phyloP scores from a whole-genome alignment of 2,888 invertebrate species.

The Pachydiplax longipennis region DNA sequence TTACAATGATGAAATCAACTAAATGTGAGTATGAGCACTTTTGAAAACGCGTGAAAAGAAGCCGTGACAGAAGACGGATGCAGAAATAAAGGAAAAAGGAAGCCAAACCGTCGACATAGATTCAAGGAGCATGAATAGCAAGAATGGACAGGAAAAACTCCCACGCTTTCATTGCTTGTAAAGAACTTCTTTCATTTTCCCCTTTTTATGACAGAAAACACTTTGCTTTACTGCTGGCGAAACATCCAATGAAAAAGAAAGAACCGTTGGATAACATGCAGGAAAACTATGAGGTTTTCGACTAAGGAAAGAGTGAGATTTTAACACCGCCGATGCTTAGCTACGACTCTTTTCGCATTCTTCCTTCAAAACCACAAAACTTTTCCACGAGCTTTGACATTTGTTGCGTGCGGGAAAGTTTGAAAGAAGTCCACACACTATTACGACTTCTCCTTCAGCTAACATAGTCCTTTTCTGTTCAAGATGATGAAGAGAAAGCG shows the following conservation, averaged over 20 bases:
- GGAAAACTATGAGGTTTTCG: background rate
- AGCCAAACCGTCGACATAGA: background rate
- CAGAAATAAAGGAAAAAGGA: background rate
- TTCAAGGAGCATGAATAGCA: background rate
- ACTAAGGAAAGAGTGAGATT: background rate
- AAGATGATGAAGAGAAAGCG: background rate
- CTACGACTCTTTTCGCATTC: background rate
- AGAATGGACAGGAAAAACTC: background rate
- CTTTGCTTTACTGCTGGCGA: background rate
- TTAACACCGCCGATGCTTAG: background rate
- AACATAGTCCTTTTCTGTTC: background rate
- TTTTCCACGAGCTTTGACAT: background rate
- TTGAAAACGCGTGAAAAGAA: too few species aligned
- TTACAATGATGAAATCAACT: too few species aligned
- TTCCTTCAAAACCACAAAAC: background rate
- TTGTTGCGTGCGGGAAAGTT: background rate
- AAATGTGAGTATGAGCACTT: too few species aligned
- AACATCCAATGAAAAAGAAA: background rate
- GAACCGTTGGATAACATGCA: background rate
- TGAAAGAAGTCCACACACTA: background rate
- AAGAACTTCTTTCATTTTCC: background rate
- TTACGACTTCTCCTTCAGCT: background rate
- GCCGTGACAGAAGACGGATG: too few species aligned
- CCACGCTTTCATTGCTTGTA: background rate
- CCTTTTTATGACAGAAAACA: background rate